Percentiles rank a stretch among this genome's conserved stretches.
Conservation (phyloP, 2,888 invertebrate genomes). For the Melanchra persicariae region DNA sequence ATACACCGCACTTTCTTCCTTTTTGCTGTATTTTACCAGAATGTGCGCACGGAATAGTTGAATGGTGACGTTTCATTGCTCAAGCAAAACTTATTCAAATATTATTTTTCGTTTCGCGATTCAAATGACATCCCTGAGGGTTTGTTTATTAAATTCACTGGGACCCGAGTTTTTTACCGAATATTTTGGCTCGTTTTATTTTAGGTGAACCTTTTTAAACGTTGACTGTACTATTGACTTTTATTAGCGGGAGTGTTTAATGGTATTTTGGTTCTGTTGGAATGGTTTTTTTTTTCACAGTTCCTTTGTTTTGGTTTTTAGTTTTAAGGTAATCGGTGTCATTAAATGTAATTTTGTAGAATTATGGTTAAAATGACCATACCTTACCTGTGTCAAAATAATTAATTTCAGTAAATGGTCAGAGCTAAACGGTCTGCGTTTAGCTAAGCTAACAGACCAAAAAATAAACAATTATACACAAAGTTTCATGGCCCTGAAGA, state of each 20-base stretch:
- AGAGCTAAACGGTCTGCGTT: neutral
- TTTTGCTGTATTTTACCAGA: constrained; percentile 27
- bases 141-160: constrained; percentile 47
- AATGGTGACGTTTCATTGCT: constrained; percentile 41
- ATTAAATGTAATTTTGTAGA: too few relatives aligned
- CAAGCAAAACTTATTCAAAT: constrained; percentile 50
- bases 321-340: too few relatives aligned
- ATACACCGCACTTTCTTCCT: constrained; percentile 9
- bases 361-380: too few relatives aligned
- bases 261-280: constrained; percentile 10
- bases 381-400: too few relatives aligned
- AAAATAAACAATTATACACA: neutral
- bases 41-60: constrained; percentile 26
- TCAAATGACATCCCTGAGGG: constrained; percentile 40
- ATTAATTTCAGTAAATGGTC: neutral
- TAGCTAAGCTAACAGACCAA: too few relatives aligned
- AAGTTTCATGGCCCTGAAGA: neutral
- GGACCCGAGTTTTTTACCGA: constrained; percentile 13
- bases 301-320: neutral
- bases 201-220: constrained; percentile 12
- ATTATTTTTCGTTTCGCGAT: constrained; percentile 56
- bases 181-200: constrained; percentile 34
- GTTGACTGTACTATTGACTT: constrained; percentile 7
- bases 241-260: constrained; percentile 12
- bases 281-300: neutral